Evolutionary conservation across 2,113 vertebrate genomes (phyloP), one percentile per base, ranked within the genome.

Genomic region (Actenoides lindsayi): DNA sequence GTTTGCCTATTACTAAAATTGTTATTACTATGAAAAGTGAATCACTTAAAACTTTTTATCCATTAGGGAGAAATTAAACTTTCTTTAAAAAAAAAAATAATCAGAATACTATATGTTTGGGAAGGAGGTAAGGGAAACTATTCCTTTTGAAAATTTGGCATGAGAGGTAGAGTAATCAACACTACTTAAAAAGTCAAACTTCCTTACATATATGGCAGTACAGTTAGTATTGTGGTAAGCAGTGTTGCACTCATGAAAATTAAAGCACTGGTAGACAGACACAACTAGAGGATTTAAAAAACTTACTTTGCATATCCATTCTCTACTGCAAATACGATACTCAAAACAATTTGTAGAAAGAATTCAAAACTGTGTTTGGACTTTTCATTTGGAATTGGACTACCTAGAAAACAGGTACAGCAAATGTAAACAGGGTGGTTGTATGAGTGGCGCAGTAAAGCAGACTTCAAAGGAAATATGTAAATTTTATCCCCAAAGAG

Each of bases 341-440:
- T 76, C 48, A 68, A 67, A 76, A 24, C 0, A 0, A 76, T 99
- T 99, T 91, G 97, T 97, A 33, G 99, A 99, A 97, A 98, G 99
- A 93, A 99, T 99, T 95, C 96, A 98, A 79, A 99, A 99, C 86
- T 90, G 94, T 14, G 99, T 99, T 84, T 99, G 99, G 99, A 98
- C 98, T n/a, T 89, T 99, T 20, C 97, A 91, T 69, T 97, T 99
- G 94, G 98, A 99, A 57, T 93, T 99, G 83, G 95, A 97, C 4
- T 98, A 98, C 93, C 50, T 98, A 53, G 96, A 96, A 46, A 54
- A 73, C 42, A 97, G 93, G 53, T 73, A 97, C 80, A 96, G 81
- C 62, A 97, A 97, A 59, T 93, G 90, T 53, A 97, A 93, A 90
- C 94, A 87, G 46, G 85, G 67, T 41, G 77, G 31, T 71, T 63